These are phyloP conservation scores for Tadarida brasiliensis DNA, from an alignment of 2,797 vertebrate genomes.

Conservation along the genomic window DNA sequence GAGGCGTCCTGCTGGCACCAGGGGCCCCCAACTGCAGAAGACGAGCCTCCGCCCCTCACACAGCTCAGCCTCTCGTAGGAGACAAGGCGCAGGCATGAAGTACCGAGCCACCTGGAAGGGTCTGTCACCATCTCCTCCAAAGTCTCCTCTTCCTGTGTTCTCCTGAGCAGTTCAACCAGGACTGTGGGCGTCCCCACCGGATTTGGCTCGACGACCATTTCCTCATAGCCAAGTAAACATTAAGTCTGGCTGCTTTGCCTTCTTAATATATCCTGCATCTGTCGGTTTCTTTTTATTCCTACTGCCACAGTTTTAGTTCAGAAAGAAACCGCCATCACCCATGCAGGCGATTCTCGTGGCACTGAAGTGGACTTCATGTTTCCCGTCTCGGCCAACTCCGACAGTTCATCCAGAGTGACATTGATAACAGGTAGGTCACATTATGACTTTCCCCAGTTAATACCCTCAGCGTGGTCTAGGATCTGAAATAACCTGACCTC, in stretches of 20 bases:
- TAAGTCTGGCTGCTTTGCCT: neutral
- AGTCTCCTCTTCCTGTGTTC: rapidly evolving
- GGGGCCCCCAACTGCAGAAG: neutral
- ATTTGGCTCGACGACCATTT: neutral
- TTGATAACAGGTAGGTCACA: neutral
- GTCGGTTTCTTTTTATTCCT: neutral
- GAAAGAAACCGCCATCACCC: neutral
- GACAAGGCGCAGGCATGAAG: rapidly evolving
- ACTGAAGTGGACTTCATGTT: neutral
- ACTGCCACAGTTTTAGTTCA: neutral
- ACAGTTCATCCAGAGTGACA: neutral
- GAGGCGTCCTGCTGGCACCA: rapidly evolving
- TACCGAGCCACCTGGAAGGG: neutral
- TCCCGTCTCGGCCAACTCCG: neutral
- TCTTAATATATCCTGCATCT: neutral
- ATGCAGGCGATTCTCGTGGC: neutral
- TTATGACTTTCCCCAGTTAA: too few relatives aligned
- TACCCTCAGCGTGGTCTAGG: neutral
- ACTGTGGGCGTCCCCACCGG: rapidly evolving
- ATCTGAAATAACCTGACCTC: neutral
- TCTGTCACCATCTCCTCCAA: neutral
- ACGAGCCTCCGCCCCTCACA: neutral
- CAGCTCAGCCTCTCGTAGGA: neutral
- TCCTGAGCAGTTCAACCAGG: neutral
- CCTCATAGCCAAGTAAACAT: neutral